Base-by-base conservation (phyloP, 2,113 vertebrate genomes). In the Etheostoma spectabile region DNA sequence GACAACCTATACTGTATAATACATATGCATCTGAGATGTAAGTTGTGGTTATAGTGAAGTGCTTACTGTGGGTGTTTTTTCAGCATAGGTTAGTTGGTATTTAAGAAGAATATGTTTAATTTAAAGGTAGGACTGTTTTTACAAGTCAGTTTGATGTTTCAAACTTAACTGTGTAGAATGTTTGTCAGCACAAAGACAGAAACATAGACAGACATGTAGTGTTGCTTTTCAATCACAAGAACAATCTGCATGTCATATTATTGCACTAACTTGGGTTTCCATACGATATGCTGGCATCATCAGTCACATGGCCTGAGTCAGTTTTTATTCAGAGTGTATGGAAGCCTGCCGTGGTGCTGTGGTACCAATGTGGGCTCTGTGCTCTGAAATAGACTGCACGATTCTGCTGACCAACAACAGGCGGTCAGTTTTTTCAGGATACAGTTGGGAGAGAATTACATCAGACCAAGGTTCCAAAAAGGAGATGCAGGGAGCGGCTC, bases 391-490 rank as follows among this genome's bases (percentile, higher is more conserved):
- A 93, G 83, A 88, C 86, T 85, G 59, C 48, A 73, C 38, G 22
- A 79, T 79, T 74, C 74, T 14, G 75, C 89, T 91, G 91, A 91
- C 86, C 87, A 68, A 88, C 82, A 77, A 55, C 70, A 22, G 51
- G 90, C 56, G 92, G 91, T 88, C 89, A 86, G 84, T 63, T 55
- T 75, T 86, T 82, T 87, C 78, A 86, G 90, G 83, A 88, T 84
- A 82, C 90, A 90, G 89, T 89, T 92, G 91, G 82, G 55, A 80
- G 69, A 77, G 69, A 77, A 84, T 91, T 86, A 89, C 92, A 89
- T 91, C 84, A 91, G 90, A 84, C 82, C 84, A 79, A 48, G 69
- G 71, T 60, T 79, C 80, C 74, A 81, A 89, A 89, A 86, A 85
- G 79, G 76, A 89, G 74, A 80, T 79, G 59, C 53, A 78, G 90